Conservation (phyloP, 2,797 vertebrate species). For the Oryzias dopingdopingensis region DNA sequence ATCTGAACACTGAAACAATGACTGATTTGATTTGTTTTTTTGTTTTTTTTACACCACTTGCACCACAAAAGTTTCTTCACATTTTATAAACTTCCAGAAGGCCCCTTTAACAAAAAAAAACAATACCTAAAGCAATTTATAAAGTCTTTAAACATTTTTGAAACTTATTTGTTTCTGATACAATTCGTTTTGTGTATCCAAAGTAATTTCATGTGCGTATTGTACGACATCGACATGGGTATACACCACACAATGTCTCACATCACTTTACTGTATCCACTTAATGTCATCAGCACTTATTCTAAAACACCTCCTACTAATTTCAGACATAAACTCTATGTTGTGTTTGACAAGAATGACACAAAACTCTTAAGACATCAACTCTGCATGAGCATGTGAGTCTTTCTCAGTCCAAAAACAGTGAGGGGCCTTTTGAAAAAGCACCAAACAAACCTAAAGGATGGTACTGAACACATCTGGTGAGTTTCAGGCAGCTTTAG, state of each 20-base stretch:
- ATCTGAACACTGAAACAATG: slow-evolving; percentile 39
- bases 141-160: slow-evolving; percentile 20
- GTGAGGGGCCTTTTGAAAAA: slow-evolving; percentile 41
- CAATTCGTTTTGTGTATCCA: slow-evolving; percentile 13
- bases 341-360: slow-evolving; percentile 30
- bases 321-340: slow-evolving; percentile 24
- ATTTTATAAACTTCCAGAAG: slow-evolving; percentile 18
- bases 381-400: slow-evolving; percentile 42
- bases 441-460: slow-evolving; percentile 54
- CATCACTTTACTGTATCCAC: slow-evolving; percentile 49
- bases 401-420: slow-evolving; percentile 40
- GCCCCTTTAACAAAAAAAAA: slow-evolving; percentile 34
- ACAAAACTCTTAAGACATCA: slow-evolving; percentile 44
- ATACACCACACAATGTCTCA: slow-evolving; percentile 43
- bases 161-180: slow-evolving; percentile 2
- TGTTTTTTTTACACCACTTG: slow-evolving; percentile 28
- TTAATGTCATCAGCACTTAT: slow-evolving; percentile 35
- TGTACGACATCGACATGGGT: slow-evolving; percentile 40
- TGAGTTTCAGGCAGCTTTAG: slow-evolving; percentile 34
- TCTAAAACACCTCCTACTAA: slow-evolving; percentile 37
- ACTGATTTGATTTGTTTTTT: slow-evolving; percentile 30
- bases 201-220: slow-evolving; percentile 36
- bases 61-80: slow-evolving; percentile 20
- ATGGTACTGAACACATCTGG: slow-evolving; percentile 20
- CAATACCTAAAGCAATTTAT: slow-evolving; percentile 32